Conservation (phyloP, 2,797 vertebrate genomes). For the Centroberyx gerrardi region DNA sequence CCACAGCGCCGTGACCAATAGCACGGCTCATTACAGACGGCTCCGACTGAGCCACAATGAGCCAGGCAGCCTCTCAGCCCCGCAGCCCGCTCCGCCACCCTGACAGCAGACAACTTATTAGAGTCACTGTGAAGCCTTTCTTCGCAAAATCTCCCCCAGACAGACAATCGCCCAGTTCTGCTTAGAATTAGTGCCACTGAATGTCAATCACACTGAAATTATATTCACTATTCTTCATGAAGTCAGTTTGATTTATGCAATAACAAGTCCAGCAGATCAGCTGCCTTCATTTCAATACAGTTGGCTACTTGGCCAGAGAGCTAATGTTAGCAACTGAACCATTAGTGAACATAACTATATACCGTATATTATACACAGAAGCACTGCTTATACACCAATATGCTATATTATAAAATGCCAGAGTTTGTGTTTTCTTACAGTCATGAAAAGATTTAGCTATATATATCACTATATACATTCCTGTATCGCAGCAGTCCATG, state of each 20-base stretch:
- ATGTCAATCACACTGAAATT: constrained; percentile 29
- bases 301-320: no score
- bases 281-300: no score
- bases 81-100: constrained; percentile 14
- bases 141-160: constrained; percentile 11
- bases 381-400: no score
- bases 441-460: no score
- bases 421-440: no score
- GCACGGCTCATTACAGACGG: constrained; percentile 69
- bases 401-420: no score
- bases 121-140: constrained; percentile 27
- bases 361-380: no score
- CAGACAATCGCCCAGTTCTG: constrained; percentile 18
- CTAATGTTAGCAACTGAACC: no score
- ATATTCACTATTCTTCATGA: constrained; percentile 18
- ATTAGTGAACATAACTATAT: no score
- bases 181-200: constrained; percentile 47
- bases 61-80: constrained; percentile 41
- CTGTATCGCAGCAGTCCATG: no score
- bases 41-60: constrained; percentile 42
- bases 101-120: constrained; percentile 50
- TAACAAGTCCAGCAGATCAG: background rate
- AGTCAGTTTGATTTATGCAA: constrained; percentile 1
- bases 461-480: no score
- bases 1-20: constrained; percentile 59